Evolutionary conservation across 2,888 invertebrate genomes (phyloP).

Genomic region (Melanophora roralis): DNA sequence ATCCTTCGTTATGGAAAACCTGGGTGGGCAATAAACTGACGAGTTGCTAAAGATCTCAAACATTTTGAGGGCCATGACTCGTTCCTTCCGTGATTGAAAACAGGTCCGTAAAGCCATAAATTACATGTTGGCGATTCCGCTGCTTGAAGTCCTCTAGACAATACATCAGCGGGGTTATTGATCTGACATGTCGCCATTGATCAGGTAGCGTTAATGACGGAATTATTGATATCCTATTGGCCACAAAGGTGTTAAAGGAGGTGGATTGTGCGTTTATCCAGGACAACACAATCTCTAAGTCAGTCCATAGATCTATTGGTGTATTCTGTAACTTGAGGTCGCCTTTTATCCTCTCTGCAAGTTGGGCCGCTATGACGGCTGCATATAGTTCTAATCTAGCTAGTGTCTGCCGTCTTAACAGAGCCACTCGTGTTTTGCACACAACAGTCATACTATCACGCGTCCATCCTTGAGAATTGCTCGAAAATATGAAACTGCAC

Average conservation of each 20-base stretch:
- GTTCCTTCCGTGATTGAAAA: no score
- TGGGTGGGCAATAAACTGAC: no score
- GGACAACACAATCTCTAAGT: slow-evolving; percentile 7
- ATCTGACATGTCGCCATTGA: background rate
- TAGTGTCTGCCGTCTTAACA: background rate
- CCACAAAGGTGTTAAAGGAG: background rate
- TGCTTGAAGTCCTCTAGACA: no score
- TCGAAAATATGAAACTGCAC: background rate
- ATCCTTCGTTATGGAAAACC: no score
- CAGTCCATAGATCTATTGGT: background rate
- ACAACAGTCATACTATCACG: no score
- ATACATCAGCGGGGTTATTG: no score
- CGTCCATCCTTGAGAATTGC: background rate
- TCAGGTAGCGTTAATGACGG: no score
- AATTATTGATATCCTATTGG: slow-evolving; percentile 1
- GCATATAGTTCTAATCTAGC: background rate
- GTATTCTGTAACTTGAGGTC: background rate
- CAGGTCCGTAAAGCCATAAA: no score
- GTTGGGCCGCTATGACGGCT: background rate
- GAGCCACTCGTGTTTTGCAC: background rate
- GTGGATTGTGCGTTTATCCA: slow-evolving; percentile 9
- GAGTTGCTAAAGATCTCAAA: no score
- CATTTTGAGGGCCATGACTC: no score
- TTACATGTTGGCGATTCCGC: no score
- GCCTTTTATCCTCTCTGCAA: background rate